Percentiles rank a stretch among this genome's conserved stretches.
These are phyloP conservation scores for Nudaria mundana DNA, from an alignment of 2,888 invertebrate species.

Conservation along the genomic window DNA sequence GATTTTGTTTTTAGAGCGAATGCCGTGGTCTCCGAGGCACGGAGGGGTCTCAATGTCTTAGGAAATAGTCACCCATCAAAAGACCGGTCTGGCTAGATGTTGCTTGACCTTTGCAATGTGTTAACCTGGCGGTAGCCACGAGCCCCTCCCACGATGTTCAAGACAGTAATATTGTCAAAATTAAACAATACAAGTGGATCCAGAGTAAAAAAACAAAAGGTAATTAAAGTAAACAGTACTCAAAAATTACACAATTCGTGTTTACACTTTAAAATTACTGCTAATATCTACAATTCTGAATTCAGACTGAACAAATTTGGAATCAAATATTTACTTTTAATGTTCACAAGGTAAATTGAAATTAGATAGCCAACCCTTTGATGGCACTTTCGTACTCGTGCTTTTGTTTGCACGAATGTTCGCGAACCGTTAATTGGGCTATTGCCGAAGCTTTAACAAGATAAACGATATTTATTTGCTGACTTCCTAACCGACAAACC, in stretches of 20 bases:
- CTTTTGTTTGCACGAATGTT: constrained; percentile 24
- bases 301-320: background rate
- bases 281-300: background rate
- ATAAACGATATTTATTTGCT: background rate
- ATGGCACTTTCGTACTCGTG: constrained; percentile 13
- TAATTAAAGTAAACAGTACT: background rate
- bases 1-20: no score
- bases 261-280: background rate
- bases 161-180: no score
- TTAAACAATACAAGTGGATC: no score
- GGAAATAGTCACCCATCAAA: no score
- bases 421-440: constrained; percentile 32
- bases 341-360: constrained; percentile 5
- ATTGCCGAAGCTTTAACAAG: constrained; percentile 27
- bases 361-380: constrained; percentile 14
- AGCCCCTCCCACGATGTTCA: no score
- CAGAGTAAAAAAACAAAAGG: no score
- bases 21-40: no score
- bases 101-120: no score
- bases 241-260: background rate
- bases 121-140: no score
- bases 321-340: constrained; percentile 13
- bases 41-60: no score
- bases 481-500: no score
- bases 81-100: no score